phyloP scores from a whole-genome alignment of 1,140 invertebrate species.

The Drosophila equinoxialis region DNA sequence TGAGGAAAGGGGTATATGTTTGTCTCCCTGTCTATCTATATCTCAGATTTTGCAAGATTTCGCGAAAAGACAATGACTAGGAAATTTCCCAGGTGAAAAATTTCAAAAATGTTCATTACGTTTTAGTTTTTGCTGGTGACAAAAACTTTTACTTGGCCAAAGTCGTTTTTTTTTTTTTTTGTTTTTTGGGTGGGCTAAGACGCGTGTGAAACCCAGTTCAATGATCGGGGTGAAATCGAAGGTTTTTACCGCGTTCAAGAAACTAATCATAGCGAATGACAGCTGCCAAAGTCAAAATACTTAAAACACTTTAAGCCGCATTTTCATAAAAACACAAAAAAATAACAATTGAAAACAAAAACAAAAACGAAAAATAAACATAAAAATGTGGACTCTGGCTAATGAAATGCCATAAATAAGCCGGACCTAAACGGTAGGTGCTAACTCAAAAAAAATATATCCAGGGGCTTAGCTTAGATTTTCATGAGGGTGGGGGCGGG shows the following conservation, averaged over 20 bases:
- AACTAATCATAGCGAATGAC: constrained; percentile 75
- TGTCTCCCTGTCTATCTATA: constrained; percentile 37
- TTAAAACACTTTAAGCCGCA: constrained; percentile 36
- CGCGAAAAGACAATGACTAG: constrained; percentile 58
- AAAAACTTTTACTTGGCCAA: constrained; percentile 54
- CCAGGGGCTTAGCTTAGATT: constrained; percentile 24
- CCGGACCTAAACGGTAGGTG: constrained; percentile 3
- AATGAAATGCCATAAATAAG: constrained; percentile 49
- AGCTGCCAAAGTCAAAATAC: constrained; percentile 56
- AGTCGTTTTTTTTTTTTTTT: neutral
- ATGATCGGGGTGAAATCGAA: constrained; percentile 75
- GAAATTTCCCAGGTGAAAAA: constrained; percentile 59
- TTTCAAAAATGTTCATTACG: constrained; percentile 45
- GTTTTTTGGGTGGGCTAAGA: constrained; percentile 36
- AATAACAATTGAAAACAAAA: neutral
- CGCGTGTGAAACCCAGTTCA: constrained; percentile 71
- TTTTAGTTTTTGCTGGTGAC: constrained; percentile 43
- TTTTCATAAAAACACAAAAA: constrained; percentile 12
- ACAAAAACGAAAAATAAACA: constrained; percentile 3
- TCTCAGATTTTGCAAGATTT: constrained; percentile 48
- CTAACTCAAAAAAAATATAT: neutral
- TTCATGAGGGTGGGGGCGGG: too few relatives aligned
- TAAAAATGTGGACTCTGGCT: constrained; percentile 18
- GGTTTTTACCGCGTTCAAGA: constrained; percentile 66
- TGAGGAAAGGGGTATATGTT: constrained; percentile 9